Conservation (phyloP, 1,140 invertebrate species). For the Parapsyche elsis region DNA sequence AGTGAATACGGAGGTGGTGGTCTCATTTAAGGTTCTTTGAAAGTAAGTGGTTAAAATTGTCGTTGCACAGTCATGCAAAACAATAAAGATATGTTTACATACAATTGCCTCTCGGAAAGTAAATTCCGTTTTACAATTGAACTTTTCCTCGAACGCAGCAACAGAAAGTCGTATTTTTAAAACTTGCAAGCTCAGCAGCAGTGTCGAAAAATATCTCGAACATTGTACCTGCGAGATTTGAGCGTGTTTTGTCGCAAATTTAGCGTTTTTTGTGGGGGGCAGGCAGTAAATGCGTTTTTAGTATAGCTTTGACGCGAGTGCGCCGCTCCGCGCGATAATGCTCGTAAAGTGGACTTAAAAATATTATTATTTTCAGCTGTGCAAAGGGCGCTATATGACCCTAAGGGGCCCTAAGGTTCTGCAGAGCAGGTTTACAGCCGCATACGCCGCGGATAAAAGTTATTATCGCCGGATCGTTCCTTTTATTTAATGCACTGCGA, state of each 20-base stretch:
- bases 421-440: constrained; percentile 12
- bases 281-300: constrained; percentile 32
- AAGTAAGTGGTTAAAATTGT: too few species aligned
- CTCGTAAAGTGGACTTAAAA: constrained; percentile 43
- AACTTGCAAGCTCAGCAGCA: too few species aligned
- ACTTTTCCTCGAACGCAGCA: too few species aligned
- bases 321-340: constrained; percentile 14
- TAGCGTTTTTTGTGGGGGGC: neutral
- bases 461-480: constrained; percentile 11
- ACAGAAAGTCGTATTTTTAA: too few species aligned
- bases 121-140: too few species aligned
- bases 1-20: too few species aligned
- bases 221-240: neutral
- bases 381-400: constrained; percentile 24
- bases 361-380: constrained; percentile 40
- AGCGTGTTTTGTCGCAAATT: neutral
- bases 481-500: constrained; percentile 26
- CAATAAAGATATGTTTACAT: too few species aligned
- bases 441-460: constrained; percentile 30
- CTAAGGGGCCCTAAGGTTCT: constrained; percentile 1
- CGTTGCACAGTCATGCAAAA: too few species aligned
- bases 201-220: neutral
- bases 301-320: constrained; percentile 25
- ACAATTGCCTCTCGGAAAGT: too few species aligned
- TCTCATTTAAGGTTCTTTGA: too few species aligned